These are phyloP conservation scores for Drosophila seguyi DNA, from an alignment of 1,140 invertebrate species.

Conservation along the genomic window DNA sequence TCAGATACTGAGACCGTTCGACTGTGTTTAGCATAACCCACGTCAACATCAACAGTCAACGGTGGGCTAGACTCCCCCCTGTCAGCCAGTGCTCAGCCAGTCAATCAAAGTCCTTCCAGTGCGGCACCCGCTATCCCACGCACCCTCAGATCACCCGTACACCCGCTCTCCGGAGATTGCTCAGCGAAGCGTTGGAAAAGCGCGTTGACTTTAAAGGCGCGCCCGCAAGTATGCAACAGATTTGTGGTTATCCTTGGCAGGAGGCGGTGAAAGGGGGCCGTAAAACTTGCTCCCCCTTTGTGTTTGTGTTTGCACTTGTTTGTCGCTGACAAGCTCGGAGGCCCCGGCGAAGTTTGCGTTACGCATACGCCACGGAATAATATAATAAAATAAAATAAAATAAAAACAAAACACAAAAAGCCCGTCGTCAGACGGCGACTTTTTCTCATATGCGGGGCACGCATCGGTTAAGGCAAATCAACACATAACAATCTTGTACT, in stretches of 20 bases:
- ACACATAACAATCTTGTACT: conserved; percentile 84
- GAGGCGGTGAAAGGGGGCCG: conserved; percentile 2
- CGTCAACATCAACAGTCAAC: conserved; percentile 35
- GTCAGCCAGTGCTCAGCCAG: conserved; percentile 59
- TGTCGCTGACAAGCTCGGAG: conserved; percentile 62
- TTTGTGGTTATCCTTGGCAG: conserved; percentile 56
- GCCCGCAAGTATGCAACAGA: conserved; percentile 80
- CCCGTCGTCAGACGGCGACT: conserved; percentile 35
- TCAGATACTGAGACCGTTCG: conserved; percentile 15
- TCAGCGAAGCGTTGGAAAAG: conserved; percentile 44
- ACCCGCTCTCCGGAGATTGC: conserved; percentile 7
- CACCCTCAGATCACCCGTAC: neutral
- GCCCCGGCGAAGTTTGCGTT: conserved; percentile 58
- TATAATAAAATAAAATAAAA: conserved; percentile 59
- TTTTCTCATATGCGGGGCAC: conserved; percentile 80
- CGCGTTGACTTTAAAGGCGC: conserved; percentile 70
- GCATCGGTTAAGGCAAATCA: conserved; percentile 81
- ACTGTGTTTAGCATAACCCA: conserved; percentile 38
- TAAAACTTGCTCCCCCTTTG: conserved; percentile 56
- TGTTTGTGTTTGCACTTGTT: conserved; percentile 45
- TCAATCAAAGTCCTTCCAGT: conserved; percentile 62
- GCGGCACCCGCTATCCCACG: neutral
- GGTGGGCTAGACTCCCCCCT: conserved; percentile 31
- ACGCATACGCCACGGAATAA: conserved; percentile 50
- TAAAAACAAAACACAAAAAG: conserved; percentile 26